Evolutionary conservation across 2,888 invertebrate genomes (phyloP).

Genomic region (Euzophera pinguis): DNA sequence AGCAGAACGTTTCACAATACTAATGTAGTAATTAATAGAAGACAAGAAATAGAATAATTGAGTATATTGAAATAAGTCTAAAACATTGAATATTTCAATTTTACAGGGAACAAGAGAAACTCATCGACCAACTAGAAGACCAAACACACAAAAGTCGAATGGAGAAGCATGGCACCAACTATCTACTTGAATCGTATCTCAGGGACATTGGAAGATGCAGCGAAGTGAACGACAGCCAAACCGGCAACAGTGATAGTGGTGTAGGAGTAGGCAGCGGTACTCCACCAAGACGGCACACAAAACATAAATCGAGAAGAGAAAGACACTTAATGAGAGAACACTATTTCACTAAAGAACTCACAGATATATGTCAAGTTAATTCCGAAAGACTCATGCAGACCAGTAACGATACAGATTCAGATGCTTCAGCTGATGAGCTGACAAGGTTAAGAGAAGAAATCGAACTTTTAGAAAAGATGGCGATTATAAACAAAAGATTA

Average conservation of each 20-base stretch:
- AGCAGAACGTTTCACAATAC: no score
- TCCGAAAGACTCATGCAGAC: conserved; percentile 67
- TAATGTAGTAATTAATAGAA: no score
- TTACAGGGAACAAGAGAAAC: conserved; percentile 85
- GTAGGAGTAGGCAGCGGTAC: conserved; percentile 84
- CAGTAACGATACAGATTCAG: conserved; percentile 71
- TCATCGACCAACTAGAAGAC: conserved; percentile 88
- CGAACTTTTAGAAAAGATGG: conserved; percentile 86
- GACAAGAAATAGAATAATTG: no score
- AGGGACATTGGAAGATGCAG: conserved; percentile 64
- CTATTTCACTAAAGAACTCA: conserved; percentile 76
- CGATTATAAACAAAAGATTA: conserved; percentile 85
- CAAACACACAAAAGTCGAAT: conserved; percentile 86
- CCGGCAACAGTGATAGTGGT: conserved; percentile 85
- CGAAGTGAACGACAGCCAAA: conserved; percentile 76
- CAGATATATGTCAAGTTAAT: conserved; percentile 75
- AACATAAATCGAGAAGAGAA: conserved; percentile 76
- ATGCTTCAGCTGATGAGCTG: conserved; percentile 71
- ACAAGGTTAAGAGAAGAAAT: conserved; percentile 83
- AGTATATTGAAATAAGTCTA: no score
- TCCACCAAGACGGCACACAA: conserved; percentile 73
- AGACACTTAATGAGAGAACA: conserved; percentile 76
- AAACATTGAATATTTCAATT: neutral
- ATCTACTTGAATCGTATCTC: conserved; percentile 88
- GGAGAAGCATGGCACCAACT: conserved; percentile 88